phyloP scores from a whole-genome alignment of 2,888 invertebrate genomes.

The Ochropacha duplaris region DNA sequence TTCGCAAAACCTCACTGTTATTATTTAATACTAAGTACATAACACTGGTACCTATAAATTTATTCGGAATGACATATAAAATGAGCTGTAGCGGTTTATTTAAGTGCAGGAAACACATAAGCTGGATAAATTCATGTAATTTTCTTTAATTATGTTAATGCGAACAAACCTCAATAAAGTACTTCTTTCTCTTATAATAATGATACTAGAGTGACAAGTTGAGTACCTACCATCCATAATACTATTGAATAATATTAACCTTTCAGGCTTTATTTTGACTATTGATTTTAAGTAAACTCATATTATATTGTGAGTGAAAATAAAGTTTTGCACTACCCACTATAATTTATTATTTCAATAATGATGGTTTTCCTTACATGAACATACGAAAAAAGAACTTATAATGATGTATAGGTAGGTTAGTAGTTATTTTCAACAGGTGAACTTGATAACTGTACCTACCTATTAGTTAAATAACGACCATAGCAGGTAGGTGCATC shows the following conservation, averaged over 20 bases:
- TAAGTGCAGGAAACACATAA: neutral
- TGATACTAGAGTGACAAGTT: neutral
- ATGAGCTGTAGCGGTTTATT: neutral
- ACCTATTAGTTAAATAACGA: too few species aligned
- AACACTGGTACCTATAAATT: neutral
- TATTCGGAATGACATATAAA: neutral
- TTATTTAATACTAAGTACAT: too few species aligned
- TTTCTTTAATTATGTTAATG: neutral
- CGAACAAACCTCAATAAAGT: neutral
- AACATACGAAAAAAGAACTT: too few species aligned
- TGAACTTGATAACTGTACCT: too few species aligned
- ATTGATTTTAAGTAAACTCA: neutral
- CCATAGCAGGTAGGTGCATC: too few species aligned
- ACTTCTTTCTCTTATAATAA: neutral
- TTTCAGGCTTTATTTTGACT: neutral
- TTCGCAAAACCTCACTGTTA: too few species aligned
- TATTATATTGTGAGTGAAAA: slow-evolving; percentile 27
- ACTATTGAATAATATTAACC: too few species aligned
- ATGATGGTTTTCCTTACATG: too few species aligned
- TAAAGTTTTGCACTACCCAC: slow-evolving; percentile 34
- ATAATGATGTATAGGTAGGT: too few species aligned
- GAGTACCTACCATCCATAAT: neutral
- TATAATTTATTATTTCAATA: slow-evolving; percentile 4
- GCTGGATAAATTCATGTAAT: neutral
- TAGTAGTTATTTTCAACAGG: too few species aligned